Base-by-base conservation (phyloP, 2,113 vertebrate species). In the Tachycineta bicolor region DNA sequence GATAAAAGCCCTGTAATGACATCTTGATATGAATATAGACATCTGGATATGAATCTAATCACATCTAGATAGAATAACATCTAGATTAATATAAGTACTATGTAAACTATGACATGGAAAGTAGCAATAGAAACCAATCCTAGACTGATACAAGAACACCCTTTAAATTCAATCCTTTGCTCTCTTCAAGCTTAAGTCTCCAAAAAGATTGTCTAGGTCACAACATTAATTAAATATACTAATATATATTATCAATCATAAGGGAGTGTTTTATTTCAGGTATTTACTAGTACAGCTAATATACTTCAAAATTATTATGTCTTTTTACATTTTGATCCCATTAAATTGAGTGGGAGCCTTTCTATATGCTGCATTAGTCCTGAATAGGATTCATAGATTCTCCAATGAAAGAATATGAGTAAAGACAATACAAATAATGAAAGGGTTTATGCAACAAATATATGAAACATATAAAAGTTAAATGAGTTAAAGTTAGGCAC, bases 191-290 rank as follows among this genome's bases (percentile, higher is more conserved):
- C 17, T 50, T 34, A 16, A 91, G 33, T 25, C 37, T 90, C 44
- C 29, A 81, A 34, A 83, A 75, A 59, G 18, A 78, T 83, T 22
- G 26, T n/a, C 12, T 26, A 75, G 24, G 21, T 64, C 65, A 78
- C 33, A 78, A 22, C 9, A 56, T 49, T 84, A 81, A 84, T 87
- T 43, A 95, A 89, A 87, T 70, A 84, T 25, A 81, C 24, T 52
- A 82, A 69, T 33, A 89, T 63, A 87, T 12, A 80, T 69, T 89
- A 91, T 62, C 65, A 73, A 82, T 47, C 58, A 89, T 41, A 91
- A 87, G 71, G 16, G 18, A 75, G 21, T 63, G 68, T 71, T 83
- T 81, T 43, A 68, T 87, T 93, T 77, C 73, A 84, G 29, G 19
- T 50, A 75, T 70, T 84, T 81, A 87, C 64, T 78, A 83, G 29